phyloP scores from a whole-genome alignment of 2,113 vertebrate species.

The Ptilorrhoa leucosticta region DNA sequence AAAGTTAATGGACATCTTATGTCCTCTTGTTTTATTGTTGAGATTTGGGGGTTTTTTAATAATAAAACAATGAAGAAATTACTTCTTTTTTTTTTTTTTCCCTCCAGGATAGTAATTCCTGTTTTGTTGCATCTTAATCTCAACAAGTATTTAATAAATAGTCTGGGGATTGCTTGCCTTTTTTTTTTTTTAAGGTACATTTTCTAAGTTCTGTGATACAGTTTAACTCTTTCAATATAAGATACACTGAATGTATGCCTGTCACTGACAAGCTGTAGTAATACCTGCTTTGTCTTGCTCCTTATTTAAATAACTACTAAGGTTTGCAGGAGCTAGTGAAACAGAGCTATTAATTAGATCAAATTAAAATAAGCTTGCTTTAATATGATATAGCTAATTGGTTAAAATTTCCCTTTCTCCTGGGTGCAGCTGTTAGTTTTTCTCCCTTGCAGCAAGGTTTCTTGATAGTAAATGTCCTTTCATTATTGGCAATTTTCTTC shows the following conservation, averaged over 20 bases:
- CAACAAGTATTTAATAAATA: neutral
- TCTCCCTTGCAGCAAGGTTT: neutral
- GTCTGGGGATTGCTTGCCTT: neutral
- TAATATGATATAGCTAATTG: neutral
- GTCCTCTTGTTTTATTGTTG: neutral
- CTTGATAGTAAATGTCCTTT: neutral
- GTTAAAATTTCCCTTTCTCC: neutral
- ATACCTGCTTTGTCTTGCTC: neutral
- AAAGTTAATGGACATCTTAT: neutral
- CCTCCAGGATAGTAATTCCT: neutral
- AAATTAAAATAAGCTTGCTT: neutral
- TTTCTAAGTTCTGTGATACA: neutral
- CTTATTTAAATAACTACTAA: neutral
- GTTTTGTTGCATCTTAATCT: neutral
- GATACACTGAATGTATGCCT: neutral
- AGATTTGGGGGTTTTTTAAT: fast-evolving
- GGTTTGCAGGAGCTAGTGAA: neutral
- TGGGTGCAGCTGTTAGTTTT: neutral
- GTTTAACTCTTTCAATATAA: neutral
- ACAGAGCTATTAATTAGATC: neutral
- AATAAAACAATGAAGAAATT: neutral
- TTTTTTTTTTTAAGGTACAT: fast-evolving
- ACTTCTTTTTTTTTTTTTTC: neutral
- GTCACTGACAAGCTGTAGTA: neutral
- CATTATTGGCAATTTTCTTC: neutral